Percentiles rank a stretch among this genome's conserved stretches.
Evolutionary conservation across 2,797 vertebrate genomes (phyloP).

Genomic region (Tolypeutes matacus): DNA sequence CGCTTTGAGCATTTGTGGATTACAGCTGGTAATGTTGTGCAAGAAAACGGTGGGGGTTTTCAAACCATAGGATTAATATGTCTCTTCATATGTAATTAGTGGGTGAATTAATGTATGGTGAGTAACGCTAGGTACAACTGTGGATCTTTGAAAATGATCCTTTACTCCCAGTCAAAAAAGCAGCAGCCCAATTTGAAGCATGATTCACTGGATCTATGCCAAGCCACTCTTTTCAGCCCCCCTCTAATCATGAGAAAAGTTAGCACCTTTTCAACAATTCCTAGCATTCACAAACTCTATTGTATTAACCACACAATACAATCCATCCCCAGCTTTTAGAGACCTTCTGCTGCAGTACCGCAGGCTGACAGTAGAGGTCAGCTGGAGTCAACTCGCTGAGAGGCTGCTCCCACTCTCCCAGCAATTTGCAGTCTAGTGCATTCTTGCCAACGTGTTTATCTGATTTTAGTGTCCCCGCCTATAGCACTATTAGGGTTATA

Average conservation of each 20-base stretch:
- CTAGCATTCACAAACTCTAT: slow-evolving; percentile 84
- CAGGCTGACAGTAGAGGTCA: slow-evolving; percentile 90
- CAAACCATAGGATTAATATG: not conserved
- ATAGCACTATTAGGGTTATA: not conserved
- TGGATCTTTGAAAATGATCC: slow-evolving; percentile 32
- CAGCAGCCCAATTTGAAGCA: slow-evolving; percentile 75
- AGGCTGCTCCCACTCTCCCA: not conserved
- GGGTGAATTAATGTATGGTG: not conserved
- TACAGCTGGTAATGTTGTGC: not conserved
- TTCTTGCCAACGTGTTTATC: not conserved
- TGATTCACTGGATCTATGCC: slow-evolving; percentile 83
- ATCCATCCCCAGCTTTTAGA: slow-evolving; percentile 84
- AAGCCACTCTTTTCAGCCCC: slow-evolving; percentile 77
- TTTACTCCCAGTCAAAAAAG: slow-evolving; percentile 77
- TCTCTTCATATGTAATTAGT: not conserved
- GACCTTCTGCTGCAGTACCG: slow-evolving; percentile 5
- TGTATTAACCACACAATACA: slow-evolving; percentile 86
- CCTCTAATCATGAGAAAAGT: slow-evolving; percentile 83
- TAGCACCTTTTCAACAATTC: slow-evolving; percentile 87
- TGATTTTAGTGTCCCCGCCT: not conserved
- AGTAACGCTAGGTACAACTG: not conserved
- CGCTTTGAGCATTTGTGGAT: not conserved
- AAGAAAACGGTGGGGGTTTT: not conserved
- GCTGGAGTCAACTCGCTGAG: slow-evolving; percentile 80
- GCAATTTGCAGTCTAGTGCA: slow-evolving; percentile 43